Evolutionary conservation across 1,140 invertebrate species (phyloP).

Genomic region (Penaeus vannamei): DNA sequence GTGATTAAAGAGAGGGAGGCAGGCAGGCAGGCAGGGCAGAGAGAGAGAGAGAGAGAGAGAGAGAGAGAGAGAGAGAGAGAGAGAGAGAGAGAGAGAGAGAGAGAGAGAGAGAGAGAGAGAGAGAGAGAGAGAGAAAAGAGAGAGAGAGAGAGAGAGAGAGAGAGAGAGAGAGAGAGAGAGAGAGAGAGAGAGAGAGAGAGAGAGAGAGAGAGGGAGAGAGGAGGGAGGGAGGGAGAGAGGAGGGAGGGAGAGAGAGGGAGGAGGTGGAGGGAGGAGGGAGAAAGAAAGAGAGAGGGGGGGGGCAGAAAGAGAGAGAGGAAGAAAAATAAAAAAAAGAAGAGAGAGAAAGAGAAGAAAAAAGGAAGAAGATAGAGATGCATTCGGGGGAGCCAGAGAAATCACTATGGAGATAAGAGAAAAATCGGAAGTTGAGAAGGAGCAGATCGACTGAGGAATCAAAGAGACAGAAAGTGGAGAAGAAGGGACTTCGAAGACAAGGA

Average conservation of each 20-base stretch:
- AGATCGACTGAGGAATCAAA: neutral
- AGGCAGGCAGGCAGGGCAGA: too few relatives aligned
- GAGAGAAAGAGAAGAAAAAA: neutral
- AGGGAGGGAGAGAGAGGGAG: too few relatives aligned
- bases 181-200: too few relatives aligned
- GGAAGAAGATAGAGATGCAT: neutral
- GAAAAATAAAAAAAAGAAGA: too few relatives aligned
- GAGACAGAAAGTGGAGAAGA: neutral
- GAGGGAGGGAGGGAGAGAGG: too few relatives aligned
- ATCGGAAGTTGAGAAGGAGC: neutral
- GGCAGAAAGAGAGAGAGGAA: too few relatives aligned
- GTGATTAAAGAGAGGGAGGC: too few relatives aligned
- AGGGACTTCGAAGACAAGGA: neutral
- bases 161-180: too few relatives aligned
- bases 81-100: constrained; percentile 62
- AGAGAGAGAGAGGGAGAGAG: accelerated
- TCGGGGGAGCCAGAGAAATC: neutral
- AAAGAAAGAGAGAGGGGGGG: too few relatives aligned
- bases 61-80: constrained; percentile 40
- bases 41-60: neutral
- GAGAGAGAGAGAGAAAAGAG: constrained; percentile 50
- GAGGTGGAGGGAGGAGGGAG: too few relatives aligned
- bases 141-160: neutral
- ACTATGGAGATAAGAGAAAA: neutral
- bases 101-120: constrained; percentile 40